Conservation (phyloP, 37 sponge, comb jelly and placozoan genomes). For the Corticium candelabrum region DNA sequence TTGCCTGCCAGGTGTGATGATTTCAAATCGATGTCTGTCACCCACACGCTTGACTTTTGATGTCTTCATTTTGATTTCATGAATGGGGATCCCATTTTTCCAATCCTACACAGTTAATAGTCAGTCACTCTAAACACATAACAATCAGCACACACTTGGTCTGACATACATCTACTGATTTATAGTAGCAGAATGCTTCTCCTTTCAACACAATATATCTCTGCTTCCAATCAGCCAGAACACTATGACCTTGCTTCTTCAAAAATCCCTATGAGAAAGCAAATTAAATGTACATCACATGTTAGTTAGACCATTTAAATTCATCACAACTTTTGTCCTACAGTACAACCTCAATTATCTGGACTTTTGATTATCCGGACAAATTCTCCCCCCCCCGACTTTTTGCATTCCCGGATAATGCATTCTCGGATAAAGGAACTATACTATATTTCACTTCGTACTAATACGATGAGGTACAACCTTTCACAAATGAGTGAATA, state of each 20-base stretch:
- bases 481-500: no score
- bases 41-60: not conserved
- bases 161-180: constrained; percentile 41
- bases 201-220: constrained; percentile 79
- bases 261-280: not conserved
- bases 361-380: no score
- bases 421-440: no score
- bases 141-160: no score
- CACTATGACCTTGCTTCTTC: not conserved
- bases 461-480: no score
- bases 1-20: not conserved
- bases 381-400: no score
- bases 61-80: not conserved
- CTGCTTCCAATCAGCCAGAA: constrained; percentile 7
- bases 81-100: not conserved
- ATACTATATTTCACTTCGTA: no score
- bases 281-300: not conserved
- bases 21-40: not conserved
- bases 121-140: no score
- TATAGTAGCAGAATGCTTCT: constrained; percentile 66
- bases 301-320: no score
- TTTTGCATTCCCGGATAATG: no score
- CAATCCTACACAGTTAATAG: not conserved
- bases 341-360: no score
- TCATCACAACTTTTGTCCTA: no score